Evolutionary conservation across 2,797 vertebrate genomes (phyloP).

Genomic region (Muraenolepis orangiensis): DNA sequence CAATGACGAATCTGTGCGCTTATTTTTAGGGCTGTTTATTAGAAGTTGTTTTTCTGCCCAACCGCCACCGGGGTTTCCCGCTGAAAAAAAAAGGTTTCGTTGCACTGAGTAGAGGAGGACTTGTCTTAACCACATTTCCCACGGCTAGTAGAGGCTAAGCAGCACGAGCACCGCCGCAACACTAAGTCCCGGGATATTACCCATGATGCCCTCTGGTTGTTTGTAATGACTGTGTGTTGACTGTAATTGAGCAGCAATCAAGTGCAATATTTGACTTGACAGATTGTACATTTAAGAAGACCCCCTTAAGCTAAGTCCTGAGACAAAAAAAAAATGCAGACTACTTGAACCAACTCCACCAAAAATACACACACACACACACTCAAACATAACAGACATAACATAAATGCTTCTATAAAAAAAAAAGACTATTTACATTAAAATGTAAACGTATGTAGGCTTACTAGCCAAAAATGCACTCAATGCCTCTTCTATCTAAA

Average conservation of each 20-base stretch:
- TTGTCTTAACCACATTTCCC: conserved; percentile 48
- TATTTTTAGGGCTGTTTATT: conserved; percentile 40
- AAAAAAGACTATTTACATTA: background rate
- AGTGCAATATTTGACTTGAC: background rate
- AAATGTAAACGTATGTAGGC: background rate
- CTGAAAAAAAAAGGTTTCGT: conserved; percentile 52
- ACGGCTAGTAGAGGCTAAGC: conserved; percentile 34
- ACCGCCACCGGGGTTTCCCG: background rate
- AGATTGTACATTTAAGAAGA: background rate
- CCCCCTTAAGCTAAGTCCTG: background rate
- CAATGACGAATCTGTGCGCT: conserved; percentile 54
- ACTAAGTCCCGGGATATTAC: conserved; percentile 47
- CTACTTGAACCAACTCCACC: background rate
- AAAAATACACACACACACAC: background rate
- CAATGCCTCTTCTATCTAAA: background rate
- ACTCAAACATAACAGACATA: no score
- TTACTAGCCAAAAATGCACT: background rate
- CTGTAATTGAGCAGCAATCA: background rate
- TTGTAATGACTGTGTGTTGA: conserved; percentile 16
- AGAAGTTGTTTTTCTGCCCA: conserved; percentile 8
- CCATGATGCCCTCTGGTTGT: conserved; percentile 51
- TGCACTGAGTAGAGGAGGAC: conserved; percentile 34
- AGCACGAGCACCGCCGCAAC: background rate
- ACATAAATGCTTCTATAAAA: background rate
- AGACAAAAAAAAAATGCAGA: background rate